These are phyloP conservation scores for Dysidea cf. avara DNA, from an alignment of 37 sponge, comb jelly and placozoan species.

Conservation along the genomic window DNA sequence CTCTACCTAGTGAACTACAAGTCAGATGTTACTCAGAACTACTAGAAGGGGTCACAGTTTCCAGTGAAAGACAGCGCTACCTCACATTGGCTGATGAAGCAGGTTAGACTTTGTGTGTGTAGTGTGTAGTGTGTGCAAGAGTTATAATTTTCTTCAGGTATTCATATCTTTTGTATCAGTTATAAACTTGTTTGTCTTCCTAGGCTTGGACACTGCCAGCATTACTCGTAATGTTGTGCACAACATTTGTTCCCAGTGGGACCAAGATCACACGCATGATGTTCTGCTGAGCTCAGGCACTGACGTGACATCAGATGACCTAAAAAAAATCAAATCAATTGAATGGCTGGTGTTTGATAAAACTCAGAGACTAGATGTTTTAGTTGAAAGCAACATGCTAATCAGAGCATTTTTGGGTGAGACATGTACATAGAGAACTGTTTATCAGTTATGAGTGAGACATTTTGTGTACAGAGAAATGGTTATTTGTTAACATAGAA, in stretches of 20 bases:
- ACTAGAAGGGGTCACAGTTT: slow-evolving; percentile 38
- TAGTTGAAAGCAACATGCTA: slow-evolving; percentile 81
- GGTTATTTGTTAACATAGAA: too few relatives aligned
- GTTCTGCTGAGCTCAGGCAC: not conserved
- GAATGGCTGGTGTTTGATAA: slow-evolving; percentile 92
- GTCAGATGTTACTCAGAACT: slow-evolving; percentile 69
- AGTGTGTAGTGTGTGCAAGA: not conserved
- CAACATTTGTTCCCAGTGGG: slow-evolving; percentile 21
- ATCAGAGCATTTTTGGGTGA: slow-evolving; percentile 83
- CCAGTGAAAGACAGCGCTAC: too few relatives aligned
- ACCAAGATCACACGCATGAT: not conserved
- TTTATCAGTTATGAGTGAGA: not conserved
- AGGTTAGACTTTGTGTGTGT: not conserved
- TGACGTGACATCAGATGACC: slow-evolving; percentile 37
- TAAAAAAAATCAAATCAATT: slow-evolving; percentile 71
- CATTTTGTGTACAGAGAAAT: not conserved
- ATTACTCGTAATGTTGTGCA: slow-evolving; percentile 79
- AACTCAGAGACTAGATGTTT: slow-evolving; percentile 79
- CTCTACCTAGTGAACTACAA: slow-evolving; percentile 49
- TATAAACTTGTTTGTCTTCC: not conserved
- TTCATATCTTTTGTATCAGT: too few relatives aligned
- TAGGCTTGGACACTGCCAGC: slow-evolving; percentile 62
- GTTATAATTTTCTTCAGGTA: too few relatives aligned
- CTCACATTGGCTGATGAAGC: not conserved
- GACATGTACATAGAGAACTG: not conserved